Conservation (phyloP, 2,113 vertebrate genomes). For the Anser cygnoides region DNA sequence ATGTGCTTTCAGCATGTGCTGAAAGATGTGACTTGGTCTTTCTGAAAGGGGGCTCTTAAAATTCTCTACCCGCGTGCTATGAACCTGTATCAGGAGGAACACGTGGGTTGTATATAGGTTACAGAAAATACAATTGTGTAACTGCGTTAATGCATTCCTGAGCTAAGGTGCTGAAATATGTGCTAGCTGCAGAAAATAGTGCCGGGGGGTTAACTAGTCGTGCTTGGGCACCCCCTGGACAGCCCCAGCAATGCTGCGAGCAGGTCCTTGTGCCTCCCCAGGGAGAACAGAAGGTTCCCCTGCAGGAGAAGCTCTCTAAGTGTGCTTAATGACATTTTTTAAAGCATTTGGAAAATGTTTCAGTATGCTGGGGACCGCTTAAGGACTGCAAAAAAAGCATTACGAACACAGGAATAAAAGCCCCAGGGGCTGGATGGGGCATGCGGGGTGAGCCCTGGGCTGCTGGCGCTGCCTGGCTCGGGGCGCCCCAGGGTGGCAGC, state of each 20-base stretch:
- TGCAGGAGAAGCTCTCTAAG: background rate
- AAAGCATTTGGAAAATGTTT: background rate
- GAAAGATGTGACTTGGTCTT: background rate
- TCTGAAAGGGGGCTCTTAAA: background rate
- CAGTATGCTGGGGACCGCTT: background rate
- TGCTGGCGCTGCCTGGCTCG: too few relatives aligned
- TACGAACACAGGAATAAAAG: background rate
- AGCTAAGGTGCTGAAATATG: background rate
- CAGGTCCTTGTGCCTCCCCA: background rate
- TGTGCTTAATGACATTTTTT: background rate
- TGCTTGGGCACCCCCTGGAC: background rate
- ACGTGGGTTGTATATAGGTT: too few relatives aligned
- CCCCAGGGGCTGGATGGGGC: background rate
- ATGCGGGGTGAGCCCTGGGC: background rate
- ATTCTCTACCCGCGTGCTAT: background rate
- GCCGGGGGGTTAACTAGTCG: background rate
- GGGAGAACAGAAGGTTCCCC: background rate
- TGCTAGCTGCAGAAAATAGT: background rate
- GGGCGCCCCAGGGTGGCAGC: background rate
- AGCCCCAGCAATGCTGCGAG: background rate
- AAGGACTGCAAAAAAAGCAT: background rate
- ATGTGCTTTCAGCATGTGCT: background rate
- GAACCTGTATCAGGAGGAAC: too few relatives aligned
- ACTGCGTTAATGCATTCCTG: background rate
- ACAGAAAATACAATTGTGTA: background rate